Conservation (phyloP, 1,140 invertebrate genomes). For the Oryctes rhinoceros region DNA sequence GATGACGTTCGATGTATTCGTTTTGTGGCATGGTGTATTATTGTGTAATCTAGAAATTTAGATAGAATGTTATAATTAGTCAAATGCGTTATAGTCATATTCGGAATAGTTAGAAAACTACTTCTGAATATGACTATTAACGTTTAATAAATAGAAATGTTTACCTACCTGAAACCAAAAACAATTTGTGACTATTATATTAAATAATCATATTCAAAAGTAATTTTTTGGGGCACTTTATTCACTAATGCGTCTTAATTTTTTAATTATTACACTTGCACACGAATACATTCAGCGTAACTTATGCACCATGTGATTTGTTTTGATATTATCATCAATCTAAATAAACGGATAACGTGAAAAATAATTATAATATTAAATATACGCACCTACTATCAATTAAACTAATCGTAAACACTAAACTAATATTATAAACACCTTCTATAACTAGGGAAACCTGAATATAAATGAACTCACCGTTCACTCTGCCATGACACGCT, state of each 20-base stretch:
- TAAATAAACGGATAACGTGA: not conserved
- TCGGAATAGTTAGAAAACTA: slow-evolving; percentile 46
- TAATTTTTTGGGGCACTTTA: slow-evolving; percentile 37
- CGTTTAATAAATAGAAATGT: slow-evolving; percentile 42
- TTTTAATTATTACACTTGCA: too few relatives aligned
- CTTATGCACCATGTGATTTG: slow-evolving; percentile 3
- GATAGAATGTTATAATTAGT: slow-evolving; percentile 41
- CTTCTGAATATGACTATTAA: slow-evolving; percentile 58
- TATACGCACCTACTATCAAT: not conserved
- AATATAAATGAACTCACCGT: slow-evolving; percentile 49
- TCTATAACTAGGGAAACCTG: slow-evolving; percentile 35
- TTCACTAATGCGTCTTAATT: not conserved
- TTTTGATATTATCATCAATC: not conserved
- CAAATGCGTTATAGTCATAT: slow-evolving; percentile 51
- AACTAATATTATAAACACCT: slow-evolving; percentile 28
- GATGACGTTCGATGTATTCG: slow-evolving; percentile 98
- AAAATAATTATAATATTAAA: slow-evolving; percentile 38
- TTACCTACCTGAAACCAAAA: slow-evolving; percentile 51
- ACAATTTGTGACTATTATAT: slow-evolving; percentile 23
- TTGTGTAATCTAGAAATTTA: slow-evolving; percentile 39
- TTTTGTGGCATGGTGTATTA: slow-evolving; percentile 93
- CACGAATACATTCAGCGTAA: not conserved
- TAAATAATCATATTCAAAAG: slow-evolving; percentile 56
- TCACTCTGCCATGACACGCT: slow-evolving; percentile 57
- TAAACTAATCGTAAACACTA: not conserved